Percentiles rank a stretch among this genome's conserved stretches.
These are phyloP conservation scores for Orthosia gracilis DNA, from an alignment of 2,888 invertebrate genomes.

Conservation along the genomic window DNA sequence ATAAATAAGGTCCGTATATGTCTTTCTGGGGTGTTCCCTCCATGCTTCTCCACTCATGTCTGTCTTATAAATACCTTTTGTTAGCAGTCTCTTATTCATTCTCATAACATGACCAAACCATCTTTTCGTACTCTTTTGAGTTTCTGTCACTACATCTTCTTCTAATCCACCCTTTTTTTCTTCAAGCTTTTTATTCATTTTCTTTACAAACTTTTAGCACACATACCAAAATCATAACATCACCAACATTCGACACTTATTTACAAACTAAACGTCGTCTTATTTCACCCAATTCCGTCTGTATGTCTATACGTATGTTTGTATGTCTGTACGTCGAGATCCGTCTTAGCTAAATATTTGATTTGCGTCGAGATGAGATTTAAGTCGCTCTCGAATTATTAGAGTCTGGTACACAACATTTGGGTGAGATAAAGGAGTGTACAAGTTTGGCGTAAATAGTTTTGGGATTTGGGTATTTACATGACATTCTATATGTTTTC, in stretches of 20 bases:
- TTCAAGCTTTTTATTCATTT: neutral
- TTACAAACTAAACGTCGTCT: conserved; percentile 45
- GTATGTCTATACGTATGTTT: conserved; percentile 13
- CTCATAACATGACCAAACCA: too few relatives aligned
- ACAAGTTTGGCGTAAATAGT: conserved; percentile 11
- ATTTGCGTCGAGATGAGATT: conserved; percentile 85
- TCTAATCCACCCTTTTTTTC: too few relatives aligned
- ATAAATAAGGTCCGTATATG: too few relatives aligned
- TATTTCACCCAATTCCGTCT: conserved; percentile 19
- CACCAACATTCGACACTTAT: conserved; percentile 7
- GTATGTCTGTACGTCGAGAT: conserved; percentile 34
- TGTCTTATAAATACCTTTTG: too few relatives aligned
- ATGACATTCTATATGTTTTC: neutral
- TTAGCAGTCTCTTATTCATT: too few relatives aligned
- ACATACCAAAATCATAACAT: neutral
- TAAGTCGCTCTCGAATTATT: conserved; percentile 81
- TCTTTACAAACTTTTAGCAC: neutral
- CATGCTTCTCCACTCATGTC: too few relatives aligned
- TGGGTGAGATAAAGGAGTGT: conserved; percentile 46
- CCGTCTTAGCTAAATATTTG: conserved; percentile 85
- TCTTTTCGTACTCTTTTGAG: too few relatives aligned
- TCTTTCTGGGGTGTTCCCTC: too few relatives aligned
- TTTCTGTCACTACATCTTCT: too few relatives aligned
- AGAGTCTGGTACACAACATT: conserved; percentile 70
- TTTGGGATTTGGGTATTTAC: neutral